These are phyloP conservation scores for Asarcornis scutulata DNA, from an alignment of 2,113 vertebrate genomes.

Conservation along the genomic window DNA sequence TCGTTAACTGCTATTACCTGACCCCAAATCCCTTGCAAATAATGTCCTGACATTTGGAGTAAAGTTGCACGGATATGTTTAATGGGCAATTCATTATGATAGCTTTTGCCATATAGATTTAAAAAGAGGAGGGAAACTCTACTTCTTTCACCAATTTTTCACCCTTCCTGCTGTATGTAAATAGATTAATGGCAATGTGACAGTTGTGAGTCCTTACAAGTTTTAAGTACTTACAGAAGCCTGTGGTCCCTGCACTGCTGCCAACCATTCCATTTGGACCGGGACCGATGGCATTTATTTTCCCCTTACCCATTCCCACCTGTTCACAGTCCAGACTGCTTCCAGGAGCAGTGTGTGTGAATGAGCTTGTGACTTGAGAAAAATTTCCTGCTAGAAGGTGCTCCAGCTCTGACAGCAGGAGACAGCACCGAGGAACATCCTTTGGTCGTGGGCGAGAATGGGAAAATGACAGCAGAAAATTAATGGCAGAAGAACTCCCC, in stretches of 20 bases:
- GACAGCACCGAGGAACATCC: background rate
- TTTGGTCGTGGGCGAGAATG: background rate
- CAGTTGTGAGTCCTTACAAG: background rate
- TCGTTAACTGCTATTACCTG: background rate
- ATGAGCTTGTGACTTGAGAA: background rate
- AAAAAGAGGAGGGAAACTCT: background rate
- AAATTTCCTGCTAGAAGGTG: background rate
- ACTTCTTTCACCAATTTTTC: background rate
- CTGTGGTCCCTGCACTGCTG: conserved; percentile 1
- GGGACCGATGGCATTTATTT: accelerated
- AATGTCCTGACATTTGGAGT: background rate
- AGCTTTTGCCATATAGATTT: background rate
- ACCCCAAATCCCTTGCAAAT: background rate
- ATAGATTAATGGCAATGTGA: background rate
- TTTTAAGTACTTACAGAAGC: background rate
- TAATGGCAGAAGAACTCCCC: background rate
- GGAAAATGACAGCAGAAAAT: background rate
- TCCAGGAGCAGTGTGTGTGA: background rate
- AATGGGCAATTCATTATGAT: background rate
- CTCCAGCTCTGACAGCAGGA: background rate
- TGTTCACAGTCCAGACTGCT: background rate
- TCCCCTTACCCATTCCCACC: background rate
- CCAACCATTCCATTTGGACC: background rate
- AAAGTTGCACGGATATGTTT: background rate
- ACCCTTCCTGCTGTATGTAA: background rate